Conservation (phyloP, 2,888 invertebrate species). For the Meliscaeva auricollis region DNA sequence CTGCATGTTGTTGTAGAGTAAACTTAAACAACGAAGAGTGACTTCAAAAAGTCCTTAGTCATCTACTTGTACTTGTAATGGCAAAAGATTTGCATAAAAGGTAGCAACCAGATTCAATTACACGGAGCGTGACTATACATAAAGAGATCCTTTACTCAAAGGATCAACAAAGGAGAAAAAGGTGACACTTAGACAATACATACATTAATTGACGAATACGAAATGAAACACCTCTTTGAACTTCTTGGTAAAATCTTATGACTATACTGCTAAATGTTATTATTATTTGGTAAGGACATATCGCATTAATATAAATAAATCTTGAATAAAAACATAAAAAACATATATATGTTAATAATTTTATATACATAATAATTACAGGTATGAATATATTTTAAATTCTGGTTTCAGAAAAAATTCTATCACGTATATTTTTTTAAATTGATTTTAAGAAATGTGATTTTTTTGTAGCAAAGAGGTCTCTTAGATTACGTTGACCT, state of each 20-base stretch:
- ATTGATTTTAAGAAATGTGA: no score
- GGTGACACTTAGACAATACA: slow-evolving; percentile 17
- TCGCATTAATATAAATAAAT: no score
- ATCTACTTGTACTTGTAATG: slow-evolving; percentile 2
- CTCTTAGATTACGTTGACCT: no score
- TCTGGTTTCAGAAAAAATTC: no score
- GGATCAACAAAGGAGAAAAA: slow-evolving; percentile 1
- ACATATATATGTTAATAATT: no score
- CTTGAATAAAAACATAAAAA: no score
- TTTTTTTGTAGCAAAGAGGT: no score
- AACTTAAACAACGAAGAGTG: slow-evolving; percentile 5
- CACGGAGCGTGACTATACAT: slow-evolving; percentile 14
- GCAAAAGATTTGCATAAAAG: slow-evolving; percentile 29
- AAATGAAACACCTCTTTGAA: slow-evolving; percentile 4
- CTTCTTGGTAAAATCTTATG: background rate
- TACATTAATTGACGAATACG: slow-evolving; percentile 22
- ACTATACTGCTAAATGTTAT: no score
- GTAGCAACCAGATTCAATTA: slow-evolving; percentile 42
- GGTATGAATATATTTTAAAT: no score
- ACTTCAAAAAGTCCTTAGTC: slow-evolving; percentile 22
- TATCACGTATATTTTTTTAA: no score
- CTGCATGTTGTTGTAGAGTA: background rate
- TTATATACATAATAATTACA: no score
- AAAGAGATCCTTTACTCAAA: slow-evolving; percentile 22
- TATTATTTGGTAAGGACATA: no score